Evolutionary conservation across 2,113 vertebrate species (phyloP).

Genomic region (Macquaria australasica): DNA sequence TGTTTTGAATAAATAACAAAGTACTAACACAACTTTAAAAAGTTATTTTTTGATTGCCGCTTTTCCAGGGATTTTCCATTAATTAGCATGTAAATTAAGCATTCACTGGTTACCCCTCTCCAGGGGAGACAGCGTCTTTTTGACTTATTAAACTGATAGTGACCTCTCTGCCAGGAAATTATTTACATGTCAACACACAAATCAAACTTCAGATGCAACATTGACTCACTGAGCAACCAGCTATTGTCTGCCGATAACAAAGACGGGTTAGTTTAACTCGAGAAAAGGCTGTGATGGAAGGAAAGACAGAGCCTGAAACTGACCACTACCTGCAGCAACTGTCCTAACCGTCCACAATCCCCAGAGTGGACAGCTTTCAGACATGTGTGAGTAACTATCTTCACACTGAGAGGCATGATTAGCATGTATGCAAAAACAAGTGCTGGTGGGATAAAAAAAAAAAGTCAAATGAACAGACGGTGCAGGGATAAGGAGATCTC

Average conservation of each 20-base stretch:
- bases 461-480: constrained; percentile 56
- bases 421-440: constrained; percentile 63
- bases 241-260: constrained; percentile 47
- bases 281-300: not conserved
- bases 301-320: not conserved
- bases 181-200: constrained; percentile 63
- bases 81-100: constrained; percentile 27
- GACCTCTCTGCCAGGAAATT: constrained; percentile 49
- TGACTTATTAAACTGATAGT: constrained; percentile 41
- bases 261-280: constrained; percentile 23
- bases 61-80: not conserved
- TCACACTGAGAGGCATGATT: constrained; percentile 31
- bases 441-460: constrained; percentile 42
- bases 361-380: constrained; percentile 33
- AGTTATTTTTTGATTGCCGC: not conserved
- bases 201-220: constrained; percentile 36
- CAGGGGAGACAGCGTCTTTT: constrained; percentile 10
- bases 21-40: not conserved
- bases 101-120: not conserved
- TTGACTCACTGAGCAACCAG: not conserved
- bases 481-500: constrained; percentile 46
- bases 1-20: not conserved
- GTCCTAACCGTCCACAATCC: constrained; percentile 13
- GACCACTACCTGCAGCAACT: not conserved
- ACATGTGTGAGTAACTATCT: constrained; percentile 23